Evolutionary conservation across 1,140 invertebrate species (phyloP).

Genomic region (Diuraphis noxia): DNA sequence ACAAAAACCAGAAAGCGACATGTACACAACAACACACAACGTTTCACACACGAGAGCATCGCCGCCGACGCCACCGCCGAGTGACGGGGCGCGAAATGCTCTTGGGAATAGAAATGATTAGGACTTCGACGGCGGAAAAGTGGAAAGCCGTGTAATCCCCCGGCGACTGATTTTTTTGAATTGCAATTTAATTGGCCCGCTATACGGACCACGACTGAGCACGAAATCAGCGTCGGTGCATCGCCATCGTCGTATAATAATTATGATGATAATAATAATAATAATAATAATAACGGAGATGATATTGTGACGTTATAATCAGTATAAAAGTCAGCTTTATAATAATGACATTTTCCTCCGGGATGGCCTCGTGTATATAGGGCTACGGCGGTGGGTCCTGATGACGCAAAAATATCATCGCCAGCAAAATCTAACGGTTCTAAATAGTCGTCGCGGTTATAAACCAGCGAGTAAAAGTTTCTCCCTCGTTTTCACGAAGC

Average conservation of each 20-base stretch:
- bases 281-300: not conserved
- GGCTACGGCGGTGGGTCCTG: not conserved
- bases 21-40: slow-evolving; percentile 34
- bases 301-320: not conserved
- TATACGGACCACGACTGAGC: not conserved
- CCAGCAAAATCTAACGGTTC: not conserved
- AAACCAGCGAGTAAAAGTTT: slow-evolving; percentile 39
- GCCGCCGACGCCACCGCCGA: not conserved
- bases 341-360: not conserved
- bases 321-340: not conserved
- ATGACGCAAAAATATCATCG: not conserved
- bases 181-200: slow-evolving; percentile 35
- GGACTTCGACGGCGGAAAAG: slow-evolving; percentile 36
- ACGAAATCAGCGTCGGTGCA: not conserved
- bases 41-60: not conserved
- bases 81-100: slow-evolving; percentile 28
- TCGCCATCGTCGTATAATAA: not conserved
- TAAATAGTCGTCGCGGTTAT: slow-evolving; percentile 4
- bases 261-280: not conserved
- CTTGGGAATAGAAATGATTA: slow-evolving; percentile 41
- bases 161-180: slow-evolving; percentile 35
- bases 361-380: not conserved
- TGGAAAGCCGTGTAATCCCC: slow-evolving; percentile 44
- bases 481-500: not conserved
- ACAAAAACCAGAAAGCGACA: slow-evolving; percentile 29